Evolutionary conservation across 2,113 vertebrate genomes (phyloP).

Genomic region (Psilopsiagon aurifrons): DNA sequence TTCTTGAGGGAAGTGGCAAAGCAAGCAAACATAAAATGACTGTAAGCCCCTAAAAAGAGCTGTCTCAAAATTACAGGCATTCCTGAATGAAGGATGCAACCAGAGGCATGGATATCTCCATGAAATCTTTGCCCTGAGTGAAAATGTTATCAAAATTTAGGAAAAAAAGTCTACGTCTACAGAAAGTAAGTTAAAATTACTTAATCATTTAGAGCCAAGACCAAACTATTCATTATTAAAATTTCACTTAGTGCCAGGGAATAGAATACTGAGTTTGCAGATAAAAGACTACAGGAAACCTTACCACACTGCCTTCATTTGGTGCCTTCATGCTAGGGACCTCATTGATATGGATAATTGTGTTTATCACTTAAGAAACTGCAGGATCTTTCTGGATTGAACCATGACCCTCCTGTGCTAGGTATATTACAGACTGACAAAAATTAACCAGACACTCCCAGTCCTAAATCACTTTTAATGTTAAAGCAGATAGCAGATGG

Average conservation of each 20-base stretch:
- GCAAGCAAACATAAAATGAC: neutral
- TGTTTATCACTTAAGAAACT: neutral
- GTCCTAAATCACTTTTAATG: neutral
- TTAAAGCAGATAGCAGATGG: constrained; percentile 54
- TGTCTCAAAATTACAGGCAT: neutral
- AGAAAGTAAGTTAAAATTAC: neutral
- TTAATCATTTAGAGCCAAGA: neutral
- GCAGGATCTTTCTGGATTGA: neutral
- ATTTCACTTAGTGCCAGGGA: neutral
- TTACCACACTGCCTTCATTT: neutral
- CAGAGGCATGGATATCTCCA: neutral
- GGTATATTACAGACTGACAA: neutral
- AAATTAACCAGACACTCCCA: neutral
- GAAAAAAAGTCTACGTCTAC: neutral
- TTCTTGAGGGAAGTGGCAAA: neutral
- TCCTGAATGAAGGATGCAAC: neutral
- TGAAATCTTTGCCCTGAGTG: neutral
- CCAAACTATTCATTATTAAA: neutral
- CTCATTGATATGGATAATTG: neutral
- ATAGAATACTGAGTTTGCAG: neutral
- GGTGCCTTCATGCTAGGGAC: neutral
- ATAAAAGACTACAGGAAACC: neutral
- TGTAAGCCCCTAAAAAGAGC: neutral
- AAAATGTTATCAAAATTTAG: neutral
- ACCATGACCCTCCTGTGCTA: neutral